A percentile compares a stretch with the other conserved stretches of the same genome.
phyloP scores from a whole-genome alignment of 35 echinoderm and acorn worm species.

The Eucidaris tribuloides region DNA sequence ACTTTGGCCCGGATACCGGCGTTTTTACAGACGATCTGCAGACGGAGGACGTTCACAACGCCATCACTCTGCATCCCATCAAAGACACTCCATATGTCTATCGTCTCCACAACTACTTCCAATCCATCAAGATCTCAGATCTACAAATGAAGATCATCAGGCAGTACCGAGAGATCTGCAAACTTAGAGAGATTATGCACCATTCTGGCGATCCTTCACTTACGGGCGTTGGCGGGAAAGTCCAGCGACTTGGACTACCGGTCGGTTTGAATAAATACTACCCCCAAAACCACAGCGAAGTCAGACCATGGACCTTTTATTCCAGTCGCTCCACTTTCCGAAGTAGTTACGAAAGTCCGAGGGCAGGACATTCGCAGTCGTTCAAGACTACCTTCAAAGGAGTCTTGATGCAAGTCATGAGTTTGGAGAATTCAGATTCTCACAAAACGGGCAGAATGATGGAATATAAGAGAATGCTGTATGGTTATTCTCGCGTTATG shows the following conservation, averaged over 20 bases:
- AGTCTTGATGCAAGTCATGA: slow-evolving; percentile 69
- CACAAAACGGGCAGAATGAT: slow-evolving; percentile 64
- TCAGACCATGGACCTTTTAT: slow-evolving; percentile 69
- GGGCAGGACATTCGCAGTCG: slow-evolving; percentile 27
- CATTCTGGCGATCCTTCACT: slow-evolving; percentile 21
- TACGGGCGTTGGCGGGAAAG: neutral
- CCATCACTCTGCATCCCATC: slow-evolving; percentile 85
- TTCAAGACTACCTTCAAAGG: slow-evolving; percentile 42
- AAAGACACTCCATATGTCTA: slow-evolving; percentile 78
- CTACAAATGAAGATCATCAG: slow-evolving; percentile 48
- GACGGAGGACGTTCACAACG: slow-evolving; percentile 62
- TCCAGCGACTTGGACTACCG: slow-evolving; percentile 47
- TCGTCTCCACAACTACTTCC: slow-evolving; percentile 72
- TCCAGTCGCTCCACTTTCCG: slow-evolving; percentile 52
- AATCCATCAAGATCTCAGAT: slow-evolving; percentile 46
- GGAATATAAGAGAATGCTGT: slow-evolving; percentile 84
- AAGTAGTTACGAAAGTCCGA: slow-evolving; percentile 41
- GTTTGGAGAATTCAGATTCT: slow-evolving; percentile 70
- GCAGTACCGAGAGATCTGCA: slow-evolving; percentile 53
- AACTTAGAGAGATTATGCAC: slow-evolving; percentile 64
- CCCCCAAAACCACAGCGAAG: slow-evolving; percentile 42
- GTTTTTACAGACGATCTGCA: slow-evolving; percentile 74
- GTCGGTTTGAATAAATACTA: slow-evolving; percentile 52
- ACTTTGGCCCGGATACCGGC: slow-evolving; percentile 45
- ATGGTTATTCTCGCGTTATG: slow-evolving; percentile 73